Base-by-base conservation (phyloP, 30 jellyfish, hydroid and myxozoan species). In the Aurelia sp. region DNA sequence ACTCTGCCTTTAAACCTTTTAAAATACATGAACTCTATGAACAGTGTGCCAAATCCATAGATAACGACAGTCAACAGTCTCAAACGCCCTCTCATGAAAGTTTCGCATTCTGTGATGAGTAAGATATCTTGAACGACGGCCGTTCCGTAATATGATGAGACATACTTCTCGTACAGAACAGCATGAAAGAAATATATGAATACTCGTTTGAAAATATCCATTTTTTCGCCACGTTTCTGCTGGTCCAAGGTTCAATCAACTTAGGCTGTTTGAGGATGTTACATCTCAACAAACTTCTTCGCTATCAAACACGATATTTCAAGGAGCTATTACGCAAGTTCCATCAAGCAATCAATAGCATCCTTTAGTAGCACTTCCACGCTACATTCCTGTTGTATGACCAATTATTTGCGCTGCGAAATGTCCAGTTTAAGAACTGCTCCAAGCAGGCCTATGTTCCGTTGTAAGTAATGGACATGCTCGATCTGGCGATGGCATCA, bases 191-290 rank as follows among this genome's bases (percentile, higher is more conserved):
- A 76, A 63, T 76, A 76, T 31, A 76, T 40, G 73, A 59, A 35
- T 19, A 74, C 86, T 75, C 84, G 44, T 88, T 84, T 71, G 74
- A 93, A 66, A 74, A 90, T 82, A 67, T 63, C 80, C 75, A 65
- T 84, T 38, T 64, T 40, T 38, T 76, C 92, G 78, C 77, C 91
- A 44, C 87, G 48, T 12, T 64, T 44, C 40, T 76, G 63, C 72
- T 75, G 67, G 55, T 74, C 77, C 63, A 74, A 5, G 52, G 57
- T 61, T n/a, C 33, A 13, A 61, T 22, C 71, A 22, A 44, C 55
- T 12, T 44, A 44, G 55, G 55, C 55, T 44, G 16, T 16, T 5
- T 5, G 55, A 44, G 15, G 55, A 44, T 44, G 55, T 44, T 5
- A 44, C 55, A 44, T 44, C 7, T 44, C 55, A 44, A 16, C 55